Percentiles rank a stretch among this genome's conserved stretches.
Evolutionary conservation across 1,140 invertebrate species (phyloP).

Genomic region (Ectropis grisescens): DNA sequence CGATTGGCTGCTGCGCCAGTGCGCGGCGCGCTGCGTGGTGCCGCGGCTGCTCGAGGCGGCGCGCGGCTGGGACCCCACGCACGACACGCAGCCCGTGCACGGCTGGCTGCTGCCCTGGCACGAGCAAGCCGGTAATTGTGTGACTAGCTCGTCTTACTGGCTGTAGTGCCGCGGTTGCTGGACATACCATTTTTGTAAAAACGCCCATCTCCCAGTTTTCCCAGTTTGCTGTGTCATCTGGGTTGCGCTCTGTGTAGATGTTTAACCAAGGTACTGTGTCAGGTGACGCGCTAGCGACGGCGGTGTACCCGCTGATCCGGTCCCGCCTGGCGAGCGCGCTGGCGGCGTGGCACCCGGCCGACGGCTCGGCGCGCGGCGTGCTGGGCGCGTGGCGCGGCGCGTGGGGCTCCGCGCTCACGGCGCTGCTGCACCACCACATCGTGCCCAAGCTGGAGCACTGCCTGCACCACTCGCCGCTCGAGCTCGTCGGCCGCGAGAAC

Average conservation of each 20-base stretch:
- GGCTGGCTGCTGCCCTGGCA: constrained; percentile 97
- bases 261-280: too few relatives aligned
- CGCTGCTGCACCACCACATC: constrained; percentile 91
- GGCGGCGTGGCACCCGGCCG: constrained; percentile 92
- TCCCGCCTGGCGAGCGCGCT: constrained; percentile 92
- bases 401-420: constrained; percentile 94
- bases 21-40: constrained; percentile 85
- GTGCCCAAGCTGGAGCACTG: constrained; percentile 89
- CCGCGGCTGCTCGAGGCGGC: constrained; percentile 86
- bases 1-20: constrained; percentile 85
- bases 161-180: too few relatives aligned
- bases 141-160: too few relatives aligned
- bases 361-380: constrained; percentile 92
- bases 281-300: constrained; percentile 77
- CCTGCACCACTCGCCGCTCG: constrained; percentile 82
- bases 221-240: too few relatives aligned
- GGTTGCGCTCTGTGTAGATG: too few relatives aligned
- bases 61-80: constrained; percentile 94
- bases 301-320: constrained; percentile 92
- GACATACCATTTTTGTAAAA: too few relatives aligned
- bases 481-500: constrained; percentile 72
- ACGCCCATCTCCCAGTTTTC: too few relatives aligned
- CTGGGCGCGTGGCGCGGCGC: constrained; percentile 91
- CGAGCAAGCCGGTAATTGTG: constrained; percentile 38
- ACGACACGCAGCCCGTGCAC: constrained; percentile 94